Evolutionary conservation across 2,888 invertebrate genomes (phyloP).

Genomic region (Griposia aprilina): DNA sequence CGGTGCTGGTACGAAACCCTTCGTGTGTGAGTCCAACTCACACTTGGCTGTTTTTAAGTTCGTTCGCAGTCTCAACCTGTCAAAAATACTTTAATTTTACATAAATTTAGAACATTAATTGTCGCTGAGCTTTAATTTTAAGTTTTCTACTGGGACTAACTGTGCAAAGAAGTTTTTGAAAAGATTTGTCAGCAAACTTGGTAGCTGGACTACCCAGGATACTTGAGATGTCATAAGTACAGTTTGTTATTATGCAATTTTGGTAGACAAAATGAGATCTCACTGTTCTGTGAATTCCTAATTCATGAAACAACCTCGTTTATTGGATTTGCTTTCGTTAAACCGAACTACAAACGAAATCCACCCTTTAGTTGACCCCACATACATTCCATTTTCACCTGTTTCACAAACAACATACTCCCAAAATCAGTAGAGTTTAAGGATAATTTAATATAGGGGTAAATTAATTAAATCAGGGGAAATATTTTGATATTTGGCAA

Average conservation of each 20-base stretch:
- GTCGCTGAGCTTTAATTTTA: too few relatives aligned
- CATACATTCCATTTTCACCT: conserved; percentile 13
- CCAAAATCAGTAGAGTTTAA: conserved; percentile 23
- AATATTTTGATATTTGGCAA: conserved; percentile 53
- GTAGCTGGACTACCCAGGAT: not conserved
- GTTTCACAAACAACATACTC: conserved; percentile 8
- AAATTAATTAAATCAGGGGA: conserved; percentile 44
- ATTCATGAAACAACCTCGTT: not conserved
- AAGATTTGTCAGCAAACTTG: not conserved
- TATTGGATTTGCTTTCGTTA: not conserved
- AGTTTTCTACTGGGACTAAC: not conserved
- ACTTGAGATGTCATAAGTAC: not conserved
- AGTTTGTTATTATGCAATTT: not conserved
- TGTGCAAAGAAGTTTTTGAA: too few relatives aligned
- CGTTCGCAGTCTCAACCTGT: too few relatives aligned
- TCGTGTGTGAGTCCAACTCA: too few relatives aligned
- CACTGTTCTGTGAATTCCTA: not conserved
- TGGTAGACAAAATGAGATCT: too few relatives aligned
- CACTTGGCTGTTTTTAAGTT: too few relatives aligned
- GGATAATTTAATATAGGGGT: conserved; percentile 41
- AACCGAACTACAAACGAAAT: not conserved
- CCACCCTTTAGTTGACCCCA: not conserved
- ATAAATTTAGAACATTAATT: too few relatives aligned
- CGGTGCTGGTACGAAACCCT: too few relatives aligned
- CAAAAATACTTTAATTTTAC: too few relatives aligned